These are phyloP conservation scores for Rhizomys pruinosus DNA, from an alignment of 2,113 vertebrate genomes.

Conservation along the genomic window DNA sequence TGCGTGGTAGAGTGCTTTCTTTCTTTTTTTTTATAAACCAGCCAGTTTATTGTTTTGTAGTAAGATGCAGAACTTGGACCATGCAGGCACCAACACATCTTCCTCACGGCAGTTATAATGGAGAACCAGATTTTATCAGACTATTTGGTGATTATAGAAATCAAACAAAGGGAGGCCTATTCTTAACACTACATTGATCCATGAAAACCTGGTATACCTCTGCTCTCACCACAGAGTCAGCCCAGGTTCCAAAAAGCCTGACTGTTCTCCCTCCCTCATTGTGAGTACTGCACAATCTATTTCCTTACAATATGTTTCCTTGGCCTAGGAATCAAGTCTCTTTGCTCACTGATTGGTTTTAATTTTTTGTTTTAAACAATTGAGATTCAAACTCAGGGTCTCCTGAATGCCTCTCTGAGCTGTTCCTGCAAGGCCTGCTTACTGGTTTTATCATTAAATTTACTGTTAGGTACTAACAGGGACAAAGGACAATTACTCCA, in stretches of 20 bases:
- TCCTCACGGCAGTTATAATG: constrained; percentile 22
- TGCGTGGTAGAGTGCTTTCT: too few species aligned
- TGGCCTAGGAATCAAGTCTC: neutral
- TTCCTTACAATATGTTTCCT: neutral
- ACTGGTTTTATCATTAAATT: neutral
- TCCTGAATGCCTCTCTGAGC: too few species aligned
- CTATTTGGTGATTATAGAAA: neutral
- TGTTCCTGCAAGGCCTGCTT: neutral
- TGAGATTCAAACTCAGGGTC: neutral
- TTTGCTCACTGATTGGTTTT: neutral
- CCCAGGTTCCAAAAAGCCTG: too few species aligned
- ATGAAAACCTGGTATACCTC: neutral
- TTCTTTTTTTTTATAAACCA: too few species aligned
- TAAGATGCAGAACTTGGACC: constrained; percentile 54
- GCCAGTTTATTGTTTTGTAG: constrained; percentile 68
- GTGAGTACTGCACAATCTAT: neutral
- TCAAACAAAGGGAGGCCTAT: too few species aligned
- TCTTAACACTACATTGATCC: neutral
- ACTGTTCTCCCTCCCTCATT: neutral
- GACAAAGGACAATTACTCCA: neutral
- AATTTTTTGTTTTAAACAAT: neutral
- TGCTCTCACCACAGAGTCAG: neutral
- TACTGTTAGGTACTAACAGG: neutral
- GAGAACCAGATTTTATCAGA: constrained; percentile 4
- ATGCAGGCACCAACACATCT: constrained; percentile 53